These are phyloP conservation scores for Patella ulyssiponensis DNA, from an alignment of 2,888 invertebrate species.

Conservation along the genomic window DNA sequence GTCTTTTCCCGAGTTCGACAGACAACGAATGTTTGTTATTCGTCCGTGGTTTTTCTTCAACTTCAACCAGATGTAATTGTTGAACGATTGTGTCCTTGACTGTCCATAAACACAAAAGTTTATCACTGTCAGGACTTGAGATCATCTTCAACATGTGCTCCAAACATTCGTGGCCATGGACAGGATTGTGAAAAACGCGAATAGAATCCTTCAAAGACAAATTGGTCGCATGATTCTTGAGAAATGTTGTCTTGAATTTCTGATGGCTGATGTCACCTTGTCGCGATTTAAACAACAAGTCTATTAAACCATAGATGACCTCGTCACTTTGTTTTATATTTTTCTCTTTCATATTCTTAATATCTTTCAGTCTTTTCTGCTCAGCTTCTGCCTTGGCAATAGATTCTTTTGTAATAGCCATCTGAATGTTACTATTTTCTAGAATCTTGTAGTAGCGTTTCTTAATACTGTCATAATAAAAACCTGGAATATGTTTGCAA, in stretches of 20 bases:
- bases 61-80: conserved; percentile 53
- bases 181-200: conserved; percentile 27
- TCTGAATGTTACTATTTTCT: conserved; percentile 43
- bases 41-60: conserved; percentile 19
- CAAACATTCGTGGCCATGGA: conserved; percentile 36
- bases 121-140: conserved; percentile 39
- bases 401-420: conserved; percentile 55
- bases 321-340: background rate
- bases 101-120: conserved; percentile 59
- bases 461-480: conserved; percentile 65
- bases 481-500: conserved; percentile 62
- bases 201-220: conserved; percentile 21
- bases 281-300: conserved; percentile 16
- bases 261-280: conserved; percentile 19
- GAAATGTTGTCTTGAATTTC: conserved; percentile 13
- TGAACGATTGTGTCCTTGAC: conserved; percentile 53
- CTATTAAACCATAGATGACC: conserved; percentile 13
- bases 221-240: conserved; percentile 15
- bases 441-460: conserved; percentile 66
- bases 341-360: conserved; percentile 2
- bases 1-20: conserved; percentile 37
- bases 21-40: conserved; percentile 34
- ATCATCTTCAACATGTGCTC: conserved; percentile 57
- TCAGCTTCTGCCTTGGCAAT: conserved; percentile 53
- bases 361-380: conserved; percentile 46